phyloP scores from a whole-genome alignment of 2,113 vertebrate genomes.

The Chitala chitala region DNA sequence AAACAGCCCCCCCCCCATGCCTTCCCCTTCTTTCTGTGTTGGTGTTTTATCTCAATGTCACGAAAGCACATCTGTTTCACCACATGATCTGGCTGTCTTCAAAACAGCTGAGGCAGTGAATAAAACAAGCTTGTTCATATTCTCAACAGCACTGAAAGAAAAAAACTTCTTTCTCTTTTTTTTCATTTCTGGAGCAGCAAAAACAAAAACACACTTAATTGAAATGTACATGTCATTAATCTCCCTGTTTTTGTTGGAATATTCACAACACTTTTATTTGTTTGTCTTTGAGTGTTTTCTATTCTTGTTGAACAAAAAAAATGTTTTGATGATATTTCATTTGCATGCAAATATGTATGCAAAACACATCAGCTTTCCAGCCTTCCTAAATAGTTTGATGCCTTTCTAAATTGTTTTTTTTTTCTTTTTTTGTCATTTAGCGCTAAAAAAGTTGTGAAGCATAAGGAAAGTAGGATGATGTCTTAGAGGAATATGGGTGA shows the following conservation, averaged over 20 bases:
- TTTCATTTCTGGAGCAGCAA: conserved; percentile 5
- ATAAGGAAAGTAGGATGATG: not conserved
- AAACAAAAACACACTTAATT: conserved; percentile 37
- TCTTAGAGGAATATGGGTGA: too few species aligned
- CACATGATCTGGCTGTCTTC: conserved; percentile 25
- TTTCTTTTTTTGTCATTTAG: not conserved
- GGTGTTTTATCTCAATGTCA: conserved; percentile 33
- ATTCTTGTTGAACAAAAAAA: conserved; percentile 51
- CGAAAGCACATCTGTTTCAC: conserved; percentile 35
- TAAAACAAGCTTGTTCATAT: conserved; percentile 36
- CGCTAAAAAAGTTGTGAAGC: not conserved
- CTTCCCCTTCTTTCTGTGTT: not conserved
- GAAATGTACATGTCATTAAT: conserved; percentile 53
- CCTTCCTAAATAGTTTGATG: conserved; percentile 43
- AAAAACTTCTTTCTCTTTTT: conserved; percentile 21
- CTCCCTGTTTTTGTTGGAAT: conserved; percentile 36
- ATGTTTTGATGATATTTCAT: conserved; percentile 40
- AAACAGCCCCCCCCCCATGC: not conserved
- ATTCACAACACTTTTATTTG: conserved; percentile 60
- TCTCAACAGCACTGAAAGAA: conserved; percentile 39
- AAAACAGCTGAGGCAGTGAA: conserved; percentile 33
- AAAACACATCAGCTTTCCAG: conserved; percentile 16
- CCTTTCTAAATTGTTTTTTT: conserved; percentile 21
- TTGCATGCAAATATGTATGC: conserved; percentile 53
- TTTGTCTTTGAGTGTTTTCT: conserved; percentile 54